Percentiles rank a stretch among this genome's conserved stretches.
Evolutionary conservation across 1,140 invertebrate species (phyloP).

Genomic region (Papilio machaon): DNA sequence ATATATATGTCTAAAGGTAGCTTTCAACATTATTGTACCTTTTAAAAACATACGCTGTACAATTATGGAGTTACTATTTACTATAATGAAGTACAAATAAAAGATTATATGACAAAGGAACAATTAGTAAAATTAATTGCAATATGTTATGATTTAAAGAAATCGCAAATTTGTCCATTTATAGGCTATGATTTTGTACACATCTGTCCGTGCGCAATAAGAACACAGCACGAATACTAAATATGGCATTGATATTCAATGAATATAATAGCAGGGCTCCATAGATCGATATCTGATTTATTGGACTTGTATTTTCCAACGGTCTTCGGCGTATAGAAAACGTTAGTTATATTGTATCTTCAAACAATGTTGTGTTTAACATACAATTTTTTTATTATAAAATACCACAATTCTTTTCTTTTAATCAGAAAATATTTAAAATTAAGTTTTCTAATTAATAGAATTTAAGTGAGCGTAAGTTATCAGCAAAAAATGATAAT

Average conservation of each 20-base stretch:
- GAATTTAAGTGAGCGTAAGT: too few species aligned
- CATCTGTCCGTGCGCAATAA: constrained; percentile 52
- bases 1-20: not conserved
- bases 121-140: not conserved
- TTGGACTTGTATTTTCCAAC: constrained; percentile 52
- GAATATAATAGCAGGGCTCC: constrained; percentile 56
- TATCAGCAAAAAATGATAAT: not conserved
- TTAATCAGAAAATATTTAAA: too few species aligned
- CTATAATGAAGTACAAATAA: not conserved
- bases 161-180: not conserved
- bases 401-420: not conserved
- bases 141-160: too few species aligned
- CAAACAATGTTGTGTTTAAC: not conserved
- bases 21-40: not conserved
- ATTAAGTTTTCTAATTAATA: too few species aligned
- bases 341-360: not conserved
- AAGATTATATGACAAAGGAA: not conserved
- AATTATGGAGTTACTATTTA: not conserved
- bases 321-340: constrained; percentile 25
- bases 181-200: not conserved
- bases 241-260: constrained; percentile 64
- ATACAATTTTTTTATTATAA: not conserved
- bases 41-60: not conserved
- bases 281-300: constrained; percentile 70
- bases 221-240: constrained; percentile 58